Conservation (phyloP, 1,140 invertebrate genomes). For the Formica selysi region DNA sequence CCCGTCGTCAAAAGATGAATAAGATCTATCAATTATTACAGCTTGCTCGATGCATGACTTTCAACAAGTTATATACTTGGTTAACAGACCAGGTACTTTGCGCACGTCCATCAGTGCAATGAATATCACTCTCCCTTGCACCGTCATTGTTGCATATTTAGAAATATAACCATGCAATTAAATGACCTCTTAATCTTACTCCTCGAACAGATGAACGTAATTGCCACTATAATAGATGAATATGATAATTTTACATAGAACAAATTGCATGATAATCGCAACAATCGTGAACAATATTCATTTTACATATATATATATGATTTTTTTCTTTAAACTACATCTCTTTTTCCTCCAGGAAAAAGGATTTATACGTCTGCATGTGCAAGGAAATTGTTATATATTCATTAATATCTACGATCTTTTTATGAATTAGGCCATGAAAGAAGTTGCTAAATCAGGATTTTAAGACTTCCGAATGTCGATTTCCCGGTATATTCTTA, state of each 20-base stretch:
- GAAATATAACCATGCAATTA: not conserved
- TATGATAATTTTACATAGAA: not conserved
- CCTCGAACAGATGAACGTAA: not conserved
- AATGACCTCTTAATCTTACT: not conserved
- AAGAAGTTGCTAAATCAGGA: constrained; percentile 19
- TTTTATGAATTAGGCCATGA: constrained; percentile 44
- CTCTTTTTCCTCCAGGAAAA: not conserved
- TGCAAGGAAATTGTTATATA: constrained; percentile 22
- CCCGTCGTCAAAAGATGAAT: not conserved
- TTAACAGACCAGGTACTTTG: constrained; percentile 26
- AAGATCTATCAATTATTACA: constrained; percentile 49
- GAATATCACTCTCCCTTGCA: not conserved
- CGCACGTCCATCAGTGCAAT: constrained; percentile 39
- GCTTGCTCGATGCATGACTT: constrained; percentile 29
- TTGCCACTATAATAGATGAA: not conserved
- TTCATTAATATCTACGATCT: constrained; percentile 27
- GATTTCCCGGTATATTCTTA: constrained; percentile 7
- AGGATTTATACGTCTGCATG: not conserved
- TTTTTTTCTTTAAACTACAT: not conserved
- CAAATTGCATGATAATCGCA: not conserved
- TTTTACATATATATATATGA: not conserved
- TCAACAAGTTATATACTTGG: constrained; percentile 12
- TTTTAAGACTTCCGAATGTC: constrained; percentile 31
- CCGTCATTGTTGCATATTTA: constrained; percentile 23
- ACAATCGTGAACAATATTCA: not conserved